phyloP scores from a whole-genome alignment of 2,888 invertebrate genomes.

The Barypeithes pellucidus region DNA sequence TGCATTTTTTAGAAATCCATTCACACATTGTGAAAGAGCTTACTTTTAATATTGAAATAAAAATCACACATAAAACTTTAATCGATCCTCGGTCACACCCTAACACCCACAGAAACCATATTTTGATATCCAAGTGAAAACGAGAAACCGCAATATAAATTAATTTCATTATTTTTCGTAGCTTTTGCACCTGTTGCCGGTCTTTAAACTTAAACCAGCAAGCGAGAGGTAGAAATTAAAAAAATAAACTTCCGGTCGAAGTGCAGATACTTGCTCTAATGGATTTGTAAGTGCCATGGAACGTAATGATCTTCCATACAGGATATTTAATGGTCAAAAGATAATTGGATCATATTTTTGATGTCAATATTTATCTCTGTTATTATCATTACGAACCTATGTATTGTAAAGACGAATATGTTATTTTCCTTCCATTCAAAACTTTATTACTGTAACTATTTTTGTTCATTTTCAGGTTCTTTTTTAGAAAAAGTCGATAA shows the following conservation, averaged over 20 bases:
- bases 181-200: not conserved
- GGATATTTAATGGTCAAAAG: conserved; percentile 1
- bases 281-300: not conserved
- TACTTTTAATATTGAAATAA: too few relatives aligned
- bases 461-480: too few relatives aligned
- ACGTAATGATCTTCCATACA: not conserved
- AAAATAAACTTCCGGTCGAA: conserved; percentile 3
- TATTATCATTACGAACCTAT: too few relatives aligned
- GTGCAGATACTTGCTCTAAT: not conserved
- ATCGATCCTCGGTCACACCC: too few relatives aligned
- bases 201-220: not conserved
- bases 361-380: too few relatives aligned
- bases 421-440: too few relatives aligned
- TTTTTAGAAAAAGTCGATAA: too few relatives aligned
- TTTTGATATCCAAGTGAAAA: not conserved
- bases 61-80: too few relatives aligned
- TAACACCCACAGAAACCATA: not conserved
- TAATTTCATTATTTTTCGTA: not conserved
- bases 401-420: too few relatives aligned
- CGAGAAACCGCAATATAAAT: not conserved
- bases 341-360: not conserved
- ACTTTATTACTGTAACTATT: too few relatives aligned
- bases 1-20: too few relatives aligned
- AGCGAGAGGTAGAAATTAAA: not conserved
- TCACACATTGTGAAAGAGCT: too few relatives aligned